A percentile compares a stretch with the other conserved stretches of the same genome.
phyloP scores from a whole-genome alignment of 2,888 invertebrate species.

The Liopterus haemorrhoidalis region DNA sequence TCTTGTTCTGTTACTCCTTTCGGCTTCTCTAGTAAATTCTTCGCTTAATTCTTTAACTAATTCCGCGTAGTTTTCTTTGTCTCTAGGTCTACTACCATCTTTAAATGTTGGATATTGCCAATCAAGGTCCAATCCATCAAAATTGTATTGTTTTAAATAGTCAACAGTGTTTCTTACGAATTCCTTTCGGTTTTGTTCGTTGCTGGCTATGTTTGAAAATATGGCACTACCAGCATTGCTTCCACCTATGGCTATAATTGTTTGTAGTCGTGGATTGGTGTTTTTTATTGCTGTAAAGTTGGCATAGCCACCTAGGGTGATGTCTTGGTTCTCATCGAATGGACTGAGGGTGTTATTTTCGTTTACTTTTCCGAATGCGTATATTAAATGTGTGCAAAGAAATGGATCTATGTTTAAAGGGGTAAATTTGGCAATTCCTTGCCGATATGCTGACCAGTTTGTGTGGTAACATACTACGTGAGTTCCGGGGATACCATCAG shows the following conservation, averaged over 20 bases:
- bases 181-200: slow-evolving; percentile 66
- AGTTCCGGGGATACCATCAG: no score
- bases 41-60: slow-evolving; percentile 83
- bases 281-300: slow-evolving; percentile 90
- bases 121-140: slow-evolving; percentile 88
- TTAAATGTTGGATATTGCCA: slow-evolving; percentile 85
- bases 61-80: slow-evolving; percentile 80
- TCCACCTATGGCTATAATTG: slow-evolving; percentile 83
- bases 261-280: slow-evolving; percentile 86
- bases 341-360: slow-evolving; percentile 87
- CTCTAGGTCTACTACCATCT: slow-evolving; percentile 74
- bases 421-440: slow-evolving; percentile 83
- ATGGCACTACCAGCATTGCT: slow-evolving; percentile 89
- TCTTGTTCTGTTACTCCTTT: slow-evolving; percentile 72
- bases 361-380: slow-evolving; percentile 88
- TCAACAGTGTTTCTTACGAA: slow-evolving; percentile 79
- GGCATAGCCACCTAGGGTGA: slow-evolving; percentile 92
- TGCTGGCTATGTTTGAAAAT: slow-evolving; percentile 85
- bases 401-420: slow-evolving; percentile 94
- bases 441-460: slow-evolving; percentile 89
- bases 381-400: slow-evolving; percentile 86
- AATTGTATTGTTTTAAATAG: slow-evolving; percentile 85
- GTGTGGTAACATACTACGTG: slow-evolving; percentile 92
- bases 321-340: slow-evolving; percentile 92
- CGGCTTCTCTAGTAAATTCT: slow-evolving; percentile 81